Base-by-base conservation (phyloP, 2,888 invertebrate genomes). In the Drosophila robusta region DNA sequence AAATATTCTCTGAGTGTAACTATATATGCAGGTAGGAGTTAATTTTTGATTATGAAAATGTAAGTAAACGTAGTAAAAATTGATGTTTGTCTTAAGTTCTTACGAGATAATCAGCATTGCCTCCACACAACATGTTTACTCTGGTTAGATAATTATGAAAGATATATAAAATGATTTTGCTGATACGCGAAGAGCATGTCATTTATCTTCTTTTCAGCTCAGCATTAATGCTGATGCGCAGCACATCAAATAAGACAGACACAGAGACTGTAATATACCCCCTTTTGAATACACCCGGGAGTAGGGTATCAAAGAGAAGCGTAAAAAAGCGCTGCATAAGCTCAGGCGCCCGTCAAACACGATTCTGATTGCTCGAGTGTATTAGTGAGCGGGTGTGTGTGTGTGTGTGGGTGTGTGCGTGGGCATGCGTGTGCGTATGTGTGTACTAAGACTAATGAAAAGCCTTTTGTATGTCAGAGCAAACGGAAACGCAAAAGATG, bases 401-500 rank as follows among this genome's bases (percentile, higher is more conserved):
- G 41, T 14, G 34, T 36, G 38, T 44, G 65, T 39, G 56, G 36
- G 42, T 8, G 42, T 0, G 42, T 16, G 6, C 11, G 58, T 26
- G 18, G 8, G 44, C 0, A 3, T 22, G 46, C 8, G 47, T 39
- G 46, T 44, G 22, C 56, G 54, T 29, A 44, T 50, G 64, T 66
- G 60, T 67, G 38, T 71, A 76, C 70, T 68, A 82, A 83, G 82
- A 77, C 81, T 81, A 87, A 84, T 78, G 78, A 80, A 87, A 70
- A 58, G 75, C 50, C 67, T 66, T 70, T 68, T 73, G 56, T 41
- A 38, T 24, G 36, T 11, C 57, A 68, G 57, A 44, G 56, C 63
- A 67, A 75, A 82, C 50, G 80, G 70, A 70, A 75, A 56, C 56
- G 57, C 44, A 57, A 41, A 62, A 66, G 66, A 72, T 70, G 66